phyloP scores from a whole-genome alignment of 2,797 vertebrate genomes.

The Pseudochromis fuscus region DNA sequence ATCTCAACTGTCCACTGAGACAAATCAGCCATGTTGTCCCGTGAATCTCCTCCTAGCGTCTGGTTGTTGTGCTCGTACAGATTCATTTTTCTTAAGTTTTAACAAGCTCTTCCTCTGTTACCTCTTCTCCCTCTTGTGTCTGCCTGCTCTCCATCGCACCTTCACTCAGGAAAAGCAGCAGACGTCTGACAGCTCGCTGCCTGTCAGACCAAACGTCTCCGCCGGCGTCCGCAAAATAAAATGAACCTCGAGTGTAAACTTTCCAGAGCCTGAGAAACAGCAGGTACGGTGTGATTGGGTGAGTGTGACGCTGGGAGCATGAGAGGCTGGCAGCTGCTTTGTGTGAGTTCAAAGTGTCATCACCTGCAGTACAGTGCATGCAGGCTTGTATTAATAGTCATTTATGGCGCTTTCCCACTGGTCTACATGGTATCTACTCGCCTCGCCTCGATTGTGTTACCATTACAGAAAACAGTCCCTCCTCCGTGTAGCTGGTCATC shows the following conservation, averaged over 20 bases:
- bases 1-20: too few relatives aligned
- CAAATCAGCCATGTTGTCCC: not conserved
- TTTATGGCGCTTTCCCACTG: too few relatives aligned
- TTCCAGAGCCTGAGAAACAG: constrained; percentile 38
- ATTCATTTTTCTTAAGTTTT: not conserved
- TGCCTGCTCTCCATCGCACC: constrained; percentile 17
- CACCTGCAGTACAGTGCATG: not conserved
- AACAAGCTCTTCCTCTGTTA: constrained; percentile 14
- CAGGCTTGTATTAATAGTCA: not conserved
- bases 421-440: too few relatives aligned
- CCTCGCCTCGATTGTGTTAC: too few relatives aligned
- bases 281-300: constrained; percentile 9
- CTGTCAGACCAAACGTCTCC: constrained; percentile 15
- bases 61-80: not conserved
- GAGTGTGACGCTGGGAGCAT: constrained; percentile 13
- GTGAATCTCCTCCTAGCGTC: too few relatives aligned
- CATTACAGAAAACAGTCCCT: too few relatives aligned
- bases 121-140: not conserved
- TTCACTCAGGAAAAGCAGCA: constrained; percentile 25
- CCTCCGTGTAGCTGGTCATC: too few relatives aligned
- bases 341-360: not conserved
- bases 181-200: constrained; percentile 39
- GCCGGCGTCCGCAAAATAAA: constrained; percentile 17
- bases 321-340: constrained; percentile 20
- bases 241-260: constrained; percentile 33